Conservation (phyloP, 2,113 vertebrate species). For the Pagrus major region DNA sequence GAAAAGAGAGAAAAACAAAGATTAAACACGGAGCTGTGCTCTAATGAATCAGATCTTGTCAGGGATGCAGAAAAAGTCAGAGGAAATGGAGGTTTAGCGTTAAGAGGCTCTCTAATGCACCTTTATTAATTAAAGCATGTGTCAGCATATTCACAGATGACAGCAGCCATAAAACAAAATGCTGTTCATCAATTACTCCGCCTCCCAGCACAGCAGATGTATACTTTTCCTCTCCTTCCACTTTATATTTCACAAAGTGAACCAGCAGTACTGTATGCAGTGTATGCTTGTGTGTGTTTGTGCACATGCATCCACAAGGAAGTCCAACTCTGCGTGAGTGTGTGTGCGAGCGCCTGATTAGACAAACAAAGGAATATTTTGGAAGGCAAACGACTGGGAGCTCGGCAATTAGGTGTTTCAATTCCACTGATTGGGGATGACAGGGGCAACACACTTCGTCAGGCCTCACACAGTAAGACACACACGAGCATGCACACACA, state of each 20-base stretch:
- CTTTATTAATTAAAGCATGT: constrained; percentile 69
- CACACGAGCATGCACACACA: background rate
- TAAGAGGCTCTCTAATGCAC: constrained; percentile 45
- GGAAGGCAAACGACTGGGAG: constrained; percentile 76
- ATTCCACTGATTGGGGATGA: constrained; percentile 85
- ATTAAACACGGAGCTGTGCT: background rate
- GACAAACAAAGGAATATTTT: constrained; percentile 80
- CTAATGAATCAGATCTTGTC: constrained; percentile 24
- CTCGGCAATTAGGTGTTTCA: constrained; percentile 83
- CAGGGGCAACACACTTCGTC: constrained; percentile 76
- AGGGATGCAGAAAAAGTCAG: background rate
- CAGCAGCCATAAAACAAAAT: constrained; percentile 69
- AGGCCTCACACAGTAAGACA: constrained; percentile 51
- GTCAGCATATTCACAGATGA: constrained; percentile 64
- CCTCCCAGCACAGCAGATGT: constrained; percentile 43
- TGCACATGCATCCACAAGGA: constrained; percentile 4
- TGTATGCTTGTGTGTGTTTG: background rate
- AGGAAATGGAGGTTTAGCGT: constrained; percentile 26
- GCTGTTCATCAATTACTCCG: constrained; percentile 66
- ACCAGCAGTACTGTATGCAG: no score
- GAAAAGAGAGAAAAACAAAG: background rate
- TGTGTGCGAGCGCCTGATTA: constrained; percentile 62
- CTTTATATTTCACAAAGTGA: background rate
- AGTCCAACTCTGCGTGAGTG: constrained; percentile 23
- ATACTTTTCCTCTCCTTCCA: constrained; percentile 20